phyloP scores from a whole-genome alignment of 1,140 invertebrate species.

The Agraylea sexmaculata region DNA sequence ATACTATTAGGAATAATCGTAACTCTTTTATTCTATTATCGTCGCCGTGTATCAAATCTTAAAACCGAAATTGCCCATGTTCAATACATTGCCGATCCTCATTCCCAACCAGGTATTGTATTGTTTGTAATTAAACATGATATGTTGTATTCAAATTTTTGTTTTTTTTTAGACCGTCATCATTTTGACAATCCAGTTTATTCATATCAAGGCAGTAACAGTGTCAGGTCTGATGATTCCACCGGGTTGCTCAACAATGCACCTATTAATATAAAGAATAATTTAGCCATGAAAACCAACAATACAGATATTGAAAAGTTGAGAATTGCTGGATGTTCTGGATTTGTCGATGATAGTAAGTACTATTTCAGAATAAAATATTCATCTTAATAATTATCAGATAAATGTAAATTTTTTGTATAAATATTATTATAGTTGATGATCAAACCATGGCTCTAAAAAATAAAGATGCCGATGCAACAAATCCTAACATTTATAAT shows the following conservation, averaged over 20 bases:
- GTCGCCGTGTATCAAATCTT: conserved; percentile 59
- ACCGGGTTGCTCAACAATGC: conserved; percentile 46
- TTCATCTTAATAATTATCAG: not conserved
- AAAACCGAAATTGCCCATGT: conserved; percentile 81
- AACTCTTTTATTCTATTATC: conserved; percentile 62
- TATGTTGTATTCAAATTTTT: conserved; percentile 7
- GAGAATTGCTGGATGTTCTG: conserved; percentile 35
- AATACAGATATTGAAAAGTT: conserved; percentile 45
- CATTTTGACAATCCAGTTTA: conserved; percentile 92
- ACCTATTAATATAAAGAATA: conserved; percentile 50
- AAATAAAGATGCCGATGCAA: conserved; percentile 70
- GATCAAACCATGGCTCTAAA: conserved; percentile 52
- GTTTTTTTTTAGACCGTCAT: conserved; percentile 54
- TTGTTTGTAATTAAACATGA: conserved; percentile 1
- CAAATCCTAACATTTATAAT: conserved; percentile 79
- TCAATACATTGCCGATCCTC: conserved; percentile 75
- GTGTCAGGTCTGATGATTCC: conserved; percentile 45
- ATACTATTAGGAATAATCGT: conserved; percentile 51
- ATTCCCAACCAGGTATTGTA: conserved; percentile 45
- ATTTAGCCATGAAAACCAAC: conserved; percentile 48
- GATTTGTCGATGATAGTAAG: conserved; percentile 37
- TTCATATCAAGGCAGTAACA: conserved; percentile 52
- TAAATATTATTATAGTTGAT: conserved; percentile 43
- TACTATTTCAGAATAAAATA: conserved; percentile 8
- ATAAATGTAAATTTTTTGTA: conserved; percentile 3